Evolutionary conservation across 2,888 invertebrate genomes (phyloP), one percentile per base, ranked within the genome.

Genomic region (Hololepta plana): DNA sequence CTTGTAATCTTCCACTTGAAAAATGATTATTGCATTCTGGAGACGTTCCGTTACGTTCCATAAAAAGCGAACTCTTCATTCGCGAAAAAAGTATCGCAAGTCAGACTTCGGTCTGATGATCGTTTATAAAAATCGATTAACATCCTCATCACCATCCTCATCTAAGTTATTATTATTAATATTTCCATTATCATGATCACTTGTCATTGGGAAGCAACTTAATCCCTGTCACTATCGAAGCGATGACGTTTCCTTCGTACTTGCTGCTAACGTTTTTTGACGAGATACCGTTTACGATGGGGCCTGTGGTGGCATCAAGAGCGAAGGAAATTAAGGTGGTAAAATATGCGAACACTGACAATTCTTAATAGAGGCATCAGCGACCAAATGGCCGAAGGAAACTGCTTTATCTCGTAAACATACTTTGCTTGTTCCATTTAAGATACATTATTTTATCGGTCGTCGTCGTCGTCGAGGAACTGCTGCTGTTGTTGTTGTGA

Each of bases 401-500:
- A 43, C 39, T 36, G 43, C 38, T 47, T 47, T 51, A 49, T 50
- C 49, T 46, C 39, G 36, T 42, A 41, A 45, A 44, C 44, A 45
- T 44, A 42, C 43, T 46, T 41, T 37, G 35, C 35, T 35, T 38
- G 36, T 38, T 38, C 39, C 39, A 39, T 41, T 41, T 38, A 36
- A 41, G 39, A 38, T 35, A 40, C 40, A 41, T 42, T 41, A 42
- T 41, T 40, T 41, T 42, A 42, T 42, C 40, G 38, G 35, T 31
- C n/a, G n/a, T n/a, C n/a, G 30, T 33, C 28, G 31, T 29, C 33
- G 34, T 16, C 44, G 45, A 46, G 44, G 45, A n/a, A n/a, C n/a
- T n/a, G n/a, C n/a, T n/a, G n/a, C n/a, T n/a, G n/a, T n/a, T n/a
- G n/a, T n/a, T n/a, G n/a, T n/a, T n/a, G 44, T 45, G 51, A 49